Evolutionary conservation across 2,888 invertebrate genomes (phyloP).

Genomic region (Pseudococcus jackbeardsleyi): DNA sequence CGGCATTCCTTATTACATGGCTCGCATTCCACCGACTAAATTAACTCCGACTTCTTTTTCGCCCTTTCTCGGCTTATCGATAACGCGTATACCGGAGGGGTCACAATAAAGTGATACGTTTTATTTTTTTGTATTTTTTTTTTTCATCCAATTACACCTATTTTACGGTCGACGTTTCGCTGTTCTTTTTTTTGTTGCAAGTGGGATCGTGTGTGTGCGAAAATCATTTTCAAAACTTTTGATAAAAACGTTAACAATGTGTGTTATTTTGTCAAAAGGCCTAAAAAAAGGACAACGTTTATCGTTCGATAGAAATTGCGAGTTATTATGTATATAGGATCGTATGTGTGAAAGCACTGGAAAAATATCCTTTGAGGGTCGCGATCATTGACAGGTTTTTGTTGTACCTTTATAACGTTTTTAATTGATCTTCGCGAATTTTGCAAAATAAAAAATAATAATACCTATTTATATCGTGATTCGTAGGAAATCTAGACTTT

Average conservation of each 20-base stretch:
- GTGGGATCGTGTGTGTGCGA: too few relatives aligned
- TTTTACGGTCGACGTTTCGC: neutral
- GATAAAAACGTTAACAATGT: conserved; percentile 32
- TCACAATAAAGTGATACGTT: conserved; percentile 49
- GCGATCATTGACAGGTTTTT: conserved; percentile 13
- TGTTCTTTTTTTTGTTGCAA: neutral
- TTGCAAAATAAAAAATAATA: too few relatives aligned
- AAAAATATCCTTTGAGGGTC: neutral
- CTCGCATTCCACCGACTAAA: conserved; percentile 55
- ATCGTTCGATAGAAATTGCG: neutral
- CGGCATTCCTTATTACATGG: conserved; percentile 55
- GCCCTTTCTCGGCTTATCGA: conserved; percentile 27
- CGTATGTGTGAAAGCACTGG: neutral
- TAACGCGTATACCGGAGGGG: neutral
- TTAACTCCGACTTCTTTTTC: conserved; percentile 39
- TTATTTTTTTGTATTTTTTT: conserved; percentile 5
- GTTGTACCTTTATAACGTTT: neutral
- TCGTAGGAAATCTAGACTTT: too few relatives aligned
- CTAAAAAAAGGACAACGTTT: neutral
- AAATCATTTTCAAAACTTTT: conserved; percentile 45
- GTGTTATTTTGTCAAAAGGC: neutral
- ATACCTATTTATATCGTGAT: too few relatives aligned
- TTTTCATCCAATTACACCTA: conserved; percentile 50
- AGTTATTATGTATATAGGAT: neutral
- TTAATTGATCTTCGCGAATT: neutral